phyloP scores from a whole-genome alignment of 2,888 invertebrate genomes.

The Campoplex nolae region DNA sequence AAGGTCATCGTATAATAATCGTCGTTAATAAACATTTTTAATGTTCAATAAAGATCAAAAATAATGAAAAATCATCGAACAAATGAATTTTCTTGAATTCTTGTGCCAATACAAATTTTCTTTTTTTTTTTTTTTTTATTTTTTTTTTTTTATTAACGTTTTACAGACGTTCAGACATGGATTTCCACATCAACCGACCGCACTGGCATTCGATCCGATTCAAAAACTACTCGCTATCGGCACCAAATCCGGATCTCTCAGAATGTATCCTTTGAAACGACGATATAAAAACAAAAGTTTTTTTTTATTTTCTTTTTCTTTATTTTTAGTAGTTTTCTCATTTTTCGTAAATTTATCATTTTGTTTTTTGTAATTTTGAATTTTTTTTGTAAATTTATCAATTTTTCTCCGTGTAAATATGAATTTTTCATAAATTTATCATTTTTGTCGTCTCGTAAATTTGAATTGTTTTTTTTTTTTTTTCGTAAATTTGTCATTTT shows the following conservation, averaged over 20 bases:
- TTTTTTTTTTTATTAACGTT: slow-evolving; percentile 73
- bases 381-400: not conserved
- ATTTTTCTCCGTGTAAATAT: slow-evolving; percentile 51
- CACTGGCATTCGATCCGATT: slow-evolving; percentile 98
- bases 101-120: slow-evolving; percentile 7
- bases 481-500: too few species aligned
- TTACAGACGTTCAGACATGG: slow-evolving; percentile 98
- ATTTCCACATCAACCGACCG: slow-evolving; percentile 98
- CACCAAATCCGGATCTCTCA: slow-evolving; percentile 96
- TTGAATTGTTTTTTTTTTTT: slow-evolving; percentile 44
- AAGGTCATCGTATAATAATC: not conserved
- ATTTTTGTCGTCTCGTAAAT: not conserved
- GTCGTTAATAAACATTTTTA: too few species aligned
- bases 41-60: not conserved
- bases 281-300: slow-evolving; percentile 18
- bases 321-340: not conserved
- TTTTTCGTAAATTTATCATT: too few species aligned
- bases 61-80: not conserved
- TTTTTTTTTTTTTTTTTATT: slow-evolving; percentile 35
- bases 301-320: slow-evolving; percentile 7
- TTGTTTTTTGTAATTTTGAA: not conserved
- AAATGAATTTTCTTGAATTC: not conserved
- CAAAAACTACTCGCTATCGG: slow-evolving; percentile 99
- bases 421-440: not conserved
- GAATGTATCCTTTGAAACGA: slow-evolving; percentile 94